Evolutionary conservation across 2,113 vertebrate genomes (phyloP).

Genomic region (Strix aluco): DNA sequence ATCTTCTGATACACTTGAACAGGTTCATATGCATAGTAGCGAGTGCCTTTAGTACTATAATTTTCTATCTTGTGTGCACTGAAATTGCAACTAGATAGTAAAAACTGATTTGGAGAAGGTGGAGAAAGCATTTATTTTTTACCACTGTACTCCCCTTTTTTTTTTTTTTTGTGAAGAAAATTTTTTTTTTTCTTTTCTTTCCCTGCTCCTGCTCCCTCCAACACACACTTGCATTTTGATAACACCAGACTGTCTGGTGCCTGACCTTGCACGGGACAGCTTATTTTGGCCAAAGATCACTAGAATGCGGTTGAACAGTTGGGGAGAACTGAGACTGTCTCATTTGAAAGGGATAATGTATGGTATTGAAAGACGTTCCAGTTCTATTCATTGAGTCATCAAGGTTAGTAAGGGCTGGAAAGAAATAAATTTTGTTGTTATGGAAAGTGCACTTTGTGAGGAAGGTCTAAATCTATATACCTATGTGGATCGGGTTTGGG

Average conservation of each 20-base stretch:
- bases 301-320: not conserved
- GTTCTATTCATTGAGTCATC: not conserved
- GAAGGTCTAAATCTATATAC: not conserved
- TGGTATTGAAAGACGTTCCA: not conserved
- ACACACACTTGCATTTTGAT: not conserved
- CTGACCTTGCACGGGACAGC: not conserved
- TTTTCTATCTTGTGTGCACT: not conserved
- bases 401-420: not conserved
- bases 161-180: not conserved
- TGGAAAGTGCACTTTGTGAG: not conserved
- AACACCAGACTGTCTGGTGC: not conserved
- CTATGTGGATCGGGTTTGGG: fast-evolving
- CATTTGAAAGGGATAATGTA: not conserved
- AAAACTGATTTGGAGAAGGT: not conserved
- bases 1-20: not conserved
- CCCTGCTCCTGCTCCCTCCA: not conserved
- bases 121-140: not conserved
- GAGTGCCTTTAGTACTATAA: not conserved
- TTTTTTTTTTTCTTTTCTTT: not conserved
- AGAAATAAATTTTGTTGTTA: not conserved
- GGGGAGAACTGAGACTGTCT: not conserved
- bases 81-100: not conserved
- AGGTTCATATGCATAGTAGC: not conserved
- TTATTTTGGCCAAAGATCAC: not conserved
- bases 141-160: fast-evolving